Base-by-base conservation (phyloP, 2,113 vertebrate genomes). In the Anser brachyrhynchus region DNA sequence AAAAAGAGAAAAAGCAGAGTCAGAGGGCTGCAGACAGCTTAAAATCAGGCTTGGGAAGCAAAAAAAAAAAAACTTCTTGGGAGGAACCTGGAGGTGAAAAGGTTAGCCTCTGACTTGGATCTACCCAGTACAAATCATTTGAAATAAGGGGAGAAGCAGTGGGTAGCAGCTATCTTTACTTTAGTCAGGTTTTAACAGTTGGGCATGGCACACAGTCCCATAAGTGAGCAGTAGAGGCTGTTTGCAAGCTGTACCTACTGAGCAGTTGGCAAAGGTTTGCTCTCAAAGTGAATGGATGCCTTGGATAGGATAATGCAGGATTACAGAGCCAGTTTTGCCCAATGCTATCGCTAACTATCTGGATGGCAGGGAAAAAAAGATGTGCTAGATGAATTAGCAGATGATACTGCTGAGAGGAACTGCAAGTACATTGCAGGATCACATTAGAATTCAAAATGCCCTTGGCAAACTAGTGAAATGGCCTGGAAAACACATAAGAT, bases 381-480 rank as follows among this genome's bases (percentile, higher is more conserved):
- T 3, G 2, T 81, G 54, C 39, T 87, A 22, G 70, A n/a, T 44
- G 82, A 66, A 57, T 82, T 57, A 87, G 58, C 29, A 73, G 54
- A 79, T 49, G 28, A 72, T 51, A 41, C 29, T 89, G 29, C 54
- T 76, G 81, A 57, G 58, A 89, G 13, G 66, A 95, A 87, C 66
- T 82, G 93, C 43, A 76, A 72, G 54, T 49, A 87, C 43, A 54
- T 66, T 75, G 62, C 62, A 85, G n/a, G 66, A 92, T 43, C 8
- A 5, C 57, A 49, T 89, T 79, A 65, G 62, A 79, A 91, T 82
- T 79, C 91, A 82, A 78, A 89, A 75, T 75, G 73, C 93, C 78
- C 94, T 87, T 82, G 70, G 91, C 93, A 92, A 95, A 82, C 31
- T 16, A 57, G 89, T 75, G 77, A 95, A 93, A 95, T 82, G 70